Percentiles rank a stretch among this genome's conserved stretches.
These are phyloP conservation scores for Rhyacichthys aspro DNA, from an alignment of 2,797 vertebrate species.

Conservation along the genomic window DNA sequence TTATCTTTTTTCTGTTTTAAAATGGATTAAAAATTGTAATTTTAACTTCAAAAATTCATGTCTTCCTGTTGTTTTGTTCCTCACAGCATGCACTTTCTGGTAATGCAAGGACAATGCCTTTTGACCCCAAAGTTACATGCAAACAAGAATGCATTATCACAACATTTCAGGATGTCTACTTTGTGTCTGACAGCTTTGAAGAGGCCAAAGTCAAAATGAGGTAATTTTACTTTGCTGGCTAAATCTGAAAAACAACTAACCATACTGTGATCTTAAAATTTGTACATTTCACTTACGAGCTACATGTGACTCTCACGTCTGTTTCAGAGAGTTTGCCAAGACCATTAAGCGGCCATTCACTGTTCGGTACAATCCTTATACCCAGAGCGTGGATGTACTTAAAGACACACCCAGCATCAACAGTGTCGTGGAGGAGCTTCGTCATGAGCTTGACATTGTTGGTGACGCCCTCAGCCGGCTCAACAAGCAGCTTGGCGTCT, in stretches of 20 bases:
- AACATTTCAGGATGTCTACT: slow-evolving; percentile 95
- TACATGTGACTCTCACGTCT: slow-evolving; percentile 3
- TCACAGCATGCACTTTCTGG: slow-evolving; percentile 90
- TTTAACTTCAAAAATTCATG: not conserved
- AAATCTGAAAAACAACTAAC: not conserved
- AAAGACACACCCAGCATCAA: slow-evolving; percentile 92
- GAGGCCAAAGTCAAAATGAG: slow-evolving; percentile 97
- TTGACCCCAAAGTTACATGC: slow-evolving; percentile 90
- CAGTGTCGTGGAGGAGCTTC: slow-evolving; percentile 90
- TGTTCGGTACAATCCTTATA: slow-evolving; percentile 94
- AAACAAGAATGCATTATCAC: slow-evolving; percentile 96
- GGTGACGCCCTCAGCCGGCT: slow-evolving; percentile 90
- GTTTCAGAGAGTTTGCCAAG: slow-evolving; percentile 94
- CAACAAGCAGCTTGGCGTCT: slow-evolving; percentile 87
- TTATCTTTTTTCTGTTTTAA: not conserved
- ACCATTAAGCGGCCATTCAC: slow-evolving; percentile 96
- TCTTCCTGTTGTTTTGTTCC: slow-evolving; percentile 5
- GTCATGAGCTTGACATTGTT: slow-evolving; percentile 91
- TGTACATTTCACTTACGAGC: not conserved
- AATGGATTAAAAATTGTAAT: not conserved
- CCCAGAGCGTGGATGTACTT: slow-evolving; percentile 91
- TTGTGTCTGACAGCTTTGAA: slow-evolving; percentile 95
- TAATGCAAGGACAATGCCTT: slow-evolving; percentile 88
- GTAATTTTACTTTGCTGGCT: slow-evolving; percentile 65
- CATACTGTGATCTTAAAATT: not conserved